These are phyloP conservation scores for Dryocosmus kuriphilus DNA, from an alignment of 2,888 invertebrate genomes.

Conservation along the genomic window DNA sequence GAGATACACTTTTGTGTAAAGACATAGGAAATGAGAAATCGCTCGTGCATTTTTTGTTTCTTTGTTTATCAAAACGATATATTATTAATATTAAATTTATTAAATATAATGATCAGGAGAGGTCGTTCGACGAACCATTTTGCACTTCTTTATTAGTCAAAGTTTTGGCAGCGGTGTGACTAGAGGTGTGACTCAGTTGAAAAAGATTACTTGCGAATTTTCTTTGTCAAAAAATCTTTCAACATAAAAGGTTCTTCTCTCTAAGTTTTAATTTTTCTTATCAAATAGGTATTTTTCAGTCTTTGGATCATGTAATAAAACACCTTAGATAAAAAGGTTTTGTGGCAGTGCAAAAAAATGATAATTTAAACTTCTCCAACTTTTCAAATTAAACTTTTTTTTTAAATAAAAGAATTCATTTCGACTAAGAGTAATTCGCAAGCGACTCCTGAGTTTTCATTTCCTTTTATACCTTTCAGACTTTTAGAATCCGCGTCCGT, in stretches of 20 bases:
- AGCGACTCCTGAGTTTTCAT: not conserved
- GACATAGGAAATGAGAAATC: constrained; percentile 36
- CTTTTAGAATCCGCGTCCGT: not conserved
- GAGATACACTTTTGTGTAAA: constrained; percentile 28
- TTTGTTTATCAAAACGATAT: constrained; percentile 33
- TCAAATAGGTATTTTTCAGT: not conserved
- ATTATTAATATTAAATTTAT: constrained; percentile 11
- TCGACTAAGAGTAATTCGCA: not conserved
- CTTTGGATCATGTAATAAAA: not conserved
- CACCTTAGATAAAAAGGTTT: not conserved
- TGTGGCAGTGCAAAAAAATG: not conserved
- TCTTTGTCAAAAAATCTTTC: not conserved
- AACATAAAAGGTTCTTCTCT: not conserved
- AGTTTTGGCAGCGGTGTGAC: constrained; percentile 20
- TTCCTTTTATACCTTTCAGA: not conserved
- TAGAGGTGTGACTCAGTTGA: not conserved
- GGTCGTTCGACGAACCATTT: constrained; percentile 40
- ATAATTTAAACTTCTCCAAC: not conserved
- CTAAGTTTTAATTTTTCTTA: not conserved
- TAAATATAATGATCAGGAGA: constrained; percentile 41
- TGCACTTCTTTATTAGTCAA: not conserved
- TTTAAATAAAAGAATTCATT: not conserved
- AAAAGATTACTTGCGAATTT: constrained; percentile 6
- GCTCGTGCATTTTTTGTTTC: constrained; percentile 30
- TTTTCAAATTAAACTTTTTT: not conserved